phyloP scores from a whole-genome alignment of 2,113 vertebrate species.

The Siniperca chuatsi region DNA sequence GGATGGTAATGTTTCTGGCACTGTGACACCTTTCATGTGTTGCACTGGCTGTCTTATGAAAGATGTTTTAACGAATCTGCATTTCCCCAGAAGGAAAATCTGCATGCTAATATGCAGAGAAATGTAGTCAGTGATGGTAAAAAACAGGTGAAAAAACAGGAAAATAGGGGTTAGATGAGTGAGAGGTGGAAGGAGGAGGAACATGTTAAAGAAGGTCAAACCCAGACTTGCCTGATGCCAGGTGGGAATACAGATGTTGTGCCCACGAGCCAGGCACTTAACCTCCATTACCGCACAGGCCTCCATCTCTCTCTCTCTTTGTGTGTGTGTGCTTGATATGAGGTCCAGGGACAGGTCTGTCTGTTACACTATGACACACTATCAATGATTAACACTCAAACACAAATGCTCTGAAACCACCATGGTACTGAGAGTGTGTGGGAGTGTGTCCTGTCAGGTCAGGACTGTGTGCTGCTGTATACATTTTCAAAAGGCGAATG shows the following conservation, averaged over 20 bases:
- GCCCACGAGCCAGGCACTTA: conserved; percentile 48
- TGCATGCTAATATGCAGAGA: not conserved
- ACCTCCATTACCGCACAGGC: conserved; percentile 46
- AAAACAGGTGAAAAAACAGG: not conserved
- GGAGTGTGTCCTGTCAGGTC: not conserved
- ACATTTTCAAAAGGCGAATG: not conserved
- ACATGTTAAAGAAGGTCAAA: conserved; percentile 14
- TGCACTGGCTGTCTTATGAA: not conserved
- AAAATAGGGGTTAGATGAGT: not conserved
- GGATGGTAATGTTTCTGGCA: not conserved
- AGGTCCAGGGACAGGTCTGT: conserved; percentile 6
- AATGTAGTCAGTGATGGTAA: not conserved
- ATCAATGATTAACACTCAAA: not conserved
- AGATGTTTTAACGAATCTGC: not conserved
- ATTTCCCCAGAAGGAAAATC: not conserved
- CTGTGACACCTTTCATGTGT: not conserved
- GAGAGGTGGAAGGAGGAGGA: not conserved
- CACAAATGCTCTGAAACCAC: not conserved
- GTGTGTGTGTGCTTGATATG: conserved; percentile 18
- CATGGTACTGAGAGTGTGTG: not conserved
- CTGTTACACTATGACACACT: conserved; percentile 15
- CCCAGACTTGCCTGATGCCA: conserved; percentile 30
- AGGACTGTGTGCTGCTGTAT: not conserved
- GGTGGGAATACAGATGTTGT: conserved; percentile 58
- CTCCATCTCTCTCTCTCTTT: conserved; percentile 4